Conservation (phyloP, 2,797 vertebrate species). For the Sarcoramphus papa region DNA sequence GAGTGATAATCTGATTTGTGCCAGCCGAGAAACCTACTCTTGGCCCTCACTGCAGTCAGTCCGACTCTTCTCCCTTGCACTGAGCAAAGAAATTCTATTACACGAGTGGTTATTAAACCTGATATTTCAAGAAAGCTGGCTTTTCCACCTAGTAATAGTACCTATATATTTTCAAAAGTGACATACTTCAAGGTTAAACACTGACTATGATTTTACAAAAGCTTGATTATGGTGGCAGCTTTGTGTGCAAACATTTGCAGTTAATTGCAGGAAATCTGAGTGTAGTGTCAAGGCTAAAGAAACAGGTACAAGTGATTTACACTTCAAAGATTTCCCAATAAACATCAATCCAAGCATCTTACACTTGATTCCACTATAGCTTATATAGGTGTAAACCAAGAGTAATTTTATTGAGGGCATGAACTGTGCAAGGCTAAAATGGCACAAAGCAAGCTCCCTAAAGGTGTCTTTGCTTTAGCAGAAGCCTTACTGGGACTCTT, state of each 20-base stretch:
- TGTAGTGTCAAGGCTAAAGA: neutral
- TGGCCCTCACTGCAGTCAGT: neutral
- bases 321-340: slow-evolving; percentile 11
- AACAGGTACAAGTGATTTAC: neutral
- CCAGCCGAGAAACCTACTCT: neutral
- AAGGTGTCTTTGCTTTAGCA: neutral
- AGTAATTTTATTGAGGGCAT: neutral
- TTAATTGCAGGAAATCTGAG: slow-evolving; percentile 1
- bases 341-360: neutral
- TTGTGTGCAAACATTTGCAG: neutral
- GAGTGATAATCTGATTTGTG: neutral
- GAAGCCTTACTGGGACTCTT: neutral
- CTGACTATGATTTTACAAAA: neutral
- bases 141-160: neutral
- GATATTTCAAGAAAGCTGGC: neutral
- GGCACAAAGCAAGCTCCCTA: neutral
- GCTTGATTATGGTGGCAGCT: neutral
- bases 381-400: neutral
- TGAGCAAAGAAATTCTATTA: neutral
- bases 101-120: neutral
- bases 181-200: neutral
- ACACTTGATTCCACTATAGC: neutral
- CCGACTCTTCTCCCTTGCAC: neutral
- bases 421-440: neutral
- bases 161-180: neutral